Conservation (phyloP, 2,113 vertebrate genomes). For the human (Homo sapiens) region DNA sequence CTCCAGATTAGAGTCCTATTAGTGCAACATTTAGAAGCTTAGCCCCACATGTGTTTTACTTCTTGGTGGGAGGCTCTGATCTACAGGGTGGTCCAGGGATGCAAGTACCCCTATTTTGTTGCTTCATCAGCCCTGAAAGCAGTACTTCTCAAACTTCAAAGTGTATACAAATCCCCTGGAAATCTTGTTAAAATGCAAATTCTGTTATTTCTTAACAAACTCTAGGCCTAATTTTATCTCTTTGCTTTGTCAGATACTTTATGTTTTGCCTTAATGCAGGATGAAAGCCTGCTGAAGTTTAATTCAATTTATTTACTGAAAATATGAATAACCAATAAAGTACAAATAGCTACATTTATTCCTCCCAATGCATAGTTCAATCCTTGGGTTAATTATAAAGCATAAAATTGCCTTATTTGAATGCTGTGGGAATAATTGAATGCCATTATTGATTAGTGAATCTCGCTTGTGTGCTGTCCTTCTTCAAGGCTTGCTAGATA, state of each 20-base stretch:
- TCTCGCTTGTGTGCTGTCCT: not conserved
- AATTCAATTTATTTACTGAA: constrained; percentile 51
- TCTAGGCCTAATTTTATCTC: not conserved
- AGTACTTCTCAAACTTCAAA: not conserved
- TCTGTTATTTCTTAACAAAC: constrained; percentile 17
- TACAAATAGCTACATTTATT: constrained; percentile 8
- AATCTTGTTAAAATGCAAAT: constrained; percentile 28
- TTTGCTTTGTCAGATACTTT: not conserved
- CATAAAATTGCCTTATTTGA: not conserved
- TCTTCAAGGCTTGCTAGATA: not conserved
- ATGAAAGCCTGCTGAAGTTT: not conserved
- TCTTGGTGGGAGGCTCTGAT: not conserved
- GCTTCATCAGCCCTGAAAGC: not conserved
- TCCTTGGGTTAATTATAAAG: not conserved
- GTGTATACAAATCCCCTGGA: not conserved
- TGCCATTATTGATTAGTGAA: constrained; percentile 35
- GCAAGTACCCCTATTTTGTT: not conserved
- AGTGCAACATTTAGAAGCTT: not conserved
- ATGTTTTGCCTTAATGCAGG: not conserved
- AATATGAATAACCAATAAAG: constrained; percentile 32
- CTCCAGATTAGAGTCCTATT: not conserved
- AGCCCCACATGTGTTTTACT: not conserved
- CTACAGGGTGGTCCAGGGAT: not conserved
- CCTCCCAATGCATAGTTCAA: not conserved
- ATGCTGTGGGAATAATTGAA: not conserved